Evolutionary conservation across 2,797 vertebrate species (phyloP).

Genomic region (Parauchenoglanis ngamensis): DNA sequence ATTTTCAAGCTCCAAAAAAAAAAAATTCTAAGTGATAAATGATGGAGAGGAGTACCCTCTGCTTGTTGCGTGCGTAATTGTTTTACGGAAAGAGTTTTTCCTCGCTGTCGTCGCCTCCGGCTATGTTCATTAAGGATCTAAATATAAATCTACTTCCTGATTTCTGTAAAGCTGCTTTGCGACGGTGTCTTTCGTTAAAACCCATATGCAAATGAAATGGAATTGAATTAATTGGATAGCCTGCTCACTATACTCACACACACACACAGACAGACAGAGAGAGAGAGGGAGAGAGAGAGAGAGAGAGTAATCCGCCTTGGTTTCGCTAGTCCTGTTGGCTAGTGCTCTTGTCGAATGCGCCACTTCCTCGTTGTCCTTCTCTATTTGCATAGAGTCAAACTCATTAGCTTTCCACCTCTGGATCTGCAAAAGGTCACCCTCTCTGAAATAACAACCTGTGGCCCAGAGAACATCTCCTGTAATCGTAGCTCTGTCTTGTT

Average conservation of each 20-base stretch:
- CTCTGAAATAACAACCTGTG: constrained; percentile 41
- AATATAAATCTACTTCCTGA: not conserved
- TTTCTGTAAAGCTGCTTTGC: not conserved
- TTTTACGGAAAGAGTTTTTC: not conserved
- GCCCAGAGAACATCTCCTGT: constrained; percentile 32
- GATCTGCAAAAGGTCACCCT: constrained; percentile 48
- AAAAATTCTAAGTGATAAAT: not conserved
- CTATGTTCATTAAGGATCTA: not conserved
- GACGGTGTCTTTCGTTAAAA: not conserved
- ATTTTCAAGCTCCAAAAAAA: not conserved
- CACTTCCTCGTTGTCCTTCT: not conserved
- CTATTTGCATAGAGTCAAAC: constrained; percentile 49
- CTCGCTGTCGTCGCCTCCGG: not conserved
- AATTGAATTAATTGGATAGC: not conserved
- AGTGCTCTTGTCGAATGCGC: not conserved
- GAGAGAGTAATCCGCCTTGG: not conserved
- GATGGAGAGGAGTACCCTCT: not conserved
- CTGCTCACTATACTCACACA: not conserved
- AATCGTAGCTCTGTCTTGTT: constrained; percentile 28
- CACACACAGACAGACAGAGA: constrained; percentile 2
- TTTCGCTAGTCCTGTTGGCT: no score
- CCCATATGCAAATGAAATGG: not conserved
- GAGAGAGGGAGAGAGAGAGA: not conserved
- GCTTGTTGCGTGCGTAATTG: not conserved
- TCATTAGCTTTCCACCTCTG: constrained; percentile 48